Percentiles rank a stretch among this genome's conserved stretches.
Conservation (phyloP, 2,113 vertebrate genomes). For the Globicephala melas region DNA sequence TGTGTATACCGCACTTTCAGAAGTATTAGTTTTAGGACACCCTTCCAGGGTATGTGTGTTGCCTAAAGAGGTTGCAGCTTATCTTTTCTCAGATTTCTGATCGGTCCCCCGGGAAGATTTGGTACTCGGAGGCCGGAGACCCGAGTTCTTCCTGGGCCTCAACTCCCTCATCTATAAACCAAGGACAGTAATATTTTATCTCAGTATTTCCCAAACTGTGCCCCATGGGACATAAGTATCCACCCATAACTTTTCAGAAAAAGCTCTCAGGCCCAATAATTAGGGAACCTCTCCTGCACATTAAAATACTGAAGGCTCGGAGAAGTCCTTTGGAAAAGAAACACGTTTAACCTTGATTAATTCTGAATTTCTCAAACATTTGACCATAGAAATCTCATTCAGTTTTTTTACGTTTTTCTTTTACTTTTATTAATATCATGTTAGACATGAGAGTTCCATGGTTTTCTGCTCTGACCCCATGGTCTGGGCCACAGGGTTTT, state of each 20-base stretch:
- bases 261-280: not conserved
- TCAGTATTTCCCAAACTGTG: not conserved
- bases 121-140: not conserved
- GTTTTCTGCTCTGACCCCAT: not conserved
- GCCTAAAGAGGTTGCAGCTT: not conserved
- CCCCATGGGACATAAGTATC: not conserved
- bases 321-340: not conserved
- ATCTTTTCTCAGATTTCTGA: not conserved
- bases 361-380: conserved; percentile 23
- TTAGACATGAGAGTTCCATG: not conserved
- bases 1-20: not conserved
- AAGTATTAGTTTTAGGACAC: not conserved
- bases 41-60: not conserved
- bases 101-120: not conserved
- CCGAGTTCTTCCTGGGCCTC: not conserved
- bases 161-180: not conserved
- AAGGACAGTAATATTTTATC: conserved; percentile 1
- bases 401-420: not conserved
- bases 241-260: not conserved
- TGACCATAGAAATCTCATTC: not conserved
- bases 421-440: not conserved
- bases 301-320: not conserved
- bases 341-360: not conserved
- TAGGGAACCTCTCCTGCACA: not conserved
- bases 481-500: not conserved